phyloP scores from a whole-genome alignment of 1,140 invertebrate species.

The Drosophila asahinai region DNA sequence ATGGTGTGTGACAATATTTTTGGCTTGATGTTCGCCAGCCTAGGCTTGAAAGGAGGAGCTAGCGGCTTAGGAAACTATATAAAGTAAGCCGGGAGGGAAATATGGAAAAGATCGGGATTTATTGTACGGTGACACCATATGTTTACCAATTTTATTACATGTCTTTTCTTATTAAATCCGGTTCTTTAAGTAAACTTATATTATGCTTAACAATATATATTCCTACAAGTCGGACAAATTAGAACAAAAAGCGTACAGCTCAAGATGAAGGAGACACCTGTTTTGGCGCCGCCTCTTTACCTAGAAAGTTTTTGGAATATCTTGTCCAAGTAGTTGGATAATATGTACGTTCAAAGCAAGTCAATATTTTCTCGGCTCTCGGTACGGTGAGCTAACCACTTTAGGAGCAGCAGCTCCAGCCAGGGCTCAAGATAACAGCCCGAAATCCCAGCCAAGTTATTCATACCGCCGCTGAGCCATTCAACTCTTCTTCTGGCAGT shows the following conservation, averaged over 20 bases:
- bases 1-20: conserved; percentile 58
- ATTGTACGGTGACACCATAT: neutral
- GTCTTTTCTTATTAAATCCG: neutral
- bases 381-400: conserved; percentile 31
- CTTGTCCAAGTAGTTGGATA: conserved; percentile 21
- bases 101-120: conserved; percentile 14
- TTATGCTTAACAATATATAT: too few species aligned
- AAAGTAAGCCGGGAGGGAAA: conserved; percentile 9
- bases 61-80: conserved; percentile 5
- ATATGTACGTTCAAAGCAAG: conserved; percentile 33
- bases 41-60: neutral
- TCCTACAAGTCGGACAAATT: neutral
- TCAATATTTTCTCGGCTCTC: conserved; percentile 35
- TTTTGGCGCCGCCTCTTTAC: neutral
- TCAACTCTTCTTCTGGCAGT: conserved; percentile 44
- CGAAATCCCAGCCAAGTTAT: conserved; percentile 60
- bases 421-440: conserved; percentile 27
- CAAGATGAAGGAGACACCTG: neutral
- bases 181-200: neutral
- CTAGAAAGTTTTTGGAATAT: conserved; percentile 14
- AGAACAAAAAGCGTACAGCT: neutral
- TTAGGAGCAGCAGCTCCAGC: conserved; percentile 35
- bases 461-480: conserved; percentile 38
- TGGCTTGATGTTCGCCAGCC: neutral
- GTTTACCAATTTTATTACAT: neutral